Base-by-base conservation (phyloP, 2,888 invertebrate species). In the Drosophila multiciliata region DNA sequence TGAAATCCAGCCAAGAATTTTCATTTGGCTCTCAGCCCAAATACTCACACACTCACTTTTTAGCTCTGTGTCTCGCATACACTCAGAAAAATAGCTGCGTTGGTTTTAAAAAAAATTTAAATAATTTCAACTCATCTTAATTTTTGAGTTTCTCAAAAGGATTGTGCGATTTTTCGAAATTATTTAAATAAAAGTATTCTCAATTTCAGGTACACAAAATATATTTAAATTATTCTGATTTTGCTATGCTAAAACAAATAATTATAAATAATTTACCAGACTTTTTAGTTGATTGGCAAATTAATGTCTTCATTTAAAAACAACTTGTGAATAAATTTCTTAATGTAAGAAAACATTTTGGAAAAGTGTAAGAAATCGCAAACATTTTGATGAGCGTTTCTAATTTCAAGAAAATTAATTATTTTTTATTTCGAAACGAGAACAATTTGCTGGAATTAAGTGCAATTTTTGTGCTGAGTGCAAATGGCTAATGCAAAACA, bases 1-100 rank as follows among this genome's bases (percentile, higher is more conserved):
- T 87, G 89, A 87, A 87, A 87, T 87, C 75, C 83, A 83, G 87
- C 85, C 81, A 87, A 80, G 81, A 77, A 78, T 74, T 71, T 72
- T 32, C 50, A 67, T 50, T 45, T 58, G 36, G 36, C 3, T 54
- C 26, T 49, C 55, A 32, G 52, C 55, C 52, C 45, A 17, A 36
- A 48, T 33, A 26, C 35, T 49, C 38, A n/a, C 26, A 33, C 20
- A 11, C 23, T 33, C 29, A 8, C 29, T 23, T 12, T 4, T 33
- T 5, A 7, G 15, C 55, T 26, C 12, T 23, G 17, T 36, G 6
- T 17, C 33, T 23, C 17, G 33, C 17, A 2, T 45, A 23, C 45
- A 45, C 45, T 45, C 3, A 45, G 15, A 45, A 23, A 45, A 45
- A 45, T 15, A 15, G 3, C 1, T 7, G 20, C 7, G 7, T 1